Evolutionary conservation across 2,888 invertebrate genomes (phyloP), one percentile per base, ranked within the genome.

Genomic region (Barypeithes pellucidus): DNA sequence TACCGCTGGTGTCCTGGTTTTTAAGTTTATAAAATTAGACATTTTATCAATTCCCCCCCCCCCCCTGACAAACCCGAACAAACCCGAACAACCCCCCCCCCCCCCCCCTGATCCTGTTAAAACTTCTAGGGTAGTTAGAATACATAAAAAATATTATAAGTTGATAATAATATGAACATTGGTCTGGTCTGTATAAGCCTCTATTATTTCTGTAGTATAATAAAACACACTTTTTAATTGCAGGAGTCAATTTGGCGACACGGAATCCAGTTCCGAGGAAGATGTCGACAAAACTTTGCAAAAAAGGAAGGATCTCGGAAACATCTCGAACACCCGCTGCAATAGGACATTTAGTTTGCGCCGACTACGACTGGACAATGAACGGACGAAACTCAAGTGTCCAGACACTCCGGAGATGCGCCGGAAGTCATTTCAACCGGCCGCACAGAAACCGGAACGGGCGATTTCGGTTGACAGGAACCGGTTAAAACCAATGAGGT

Each of bases 271-370:
- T 79, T 86, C 87, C 24, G 88, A 88, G 76, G 72, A 72, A n/a
- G 88, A 88, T 36, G 88, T 88, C 73, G 86, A 86, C 72, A 86
- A 86, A 76, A 85, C 86, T 67, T 76, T 83, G 9, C 79, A 85
- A 76, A 83, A 86, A 78, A 83, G 82, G 73, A 85, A 83, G 78
- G 84, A 83, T 78, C 70, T 83, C 67, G 76, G 76, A 66, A 85
- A 85, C 62, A 79, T 89, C 72, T 86, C 88, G 47, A 89, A 88
- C 76, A 90, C 90, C 82, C 90, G 89, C 72, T 91, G 91, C 79
- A 96, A 95, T 84, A 89, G 94, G 77, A 92, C 93, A n/a, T 88
- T 91, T 73, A 89, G 92, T 82, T 87, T 93, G 86, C 87, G 94
- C 79, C 79, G 92, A 85, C 89, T 90, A n/a, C 84, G 90, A 77